These are phyloP conservation scores for Hydrozoanthus tunicans DNA, from an alignment of 64 coral and sea anemone species.

Conservation along the genomic window DNA sequence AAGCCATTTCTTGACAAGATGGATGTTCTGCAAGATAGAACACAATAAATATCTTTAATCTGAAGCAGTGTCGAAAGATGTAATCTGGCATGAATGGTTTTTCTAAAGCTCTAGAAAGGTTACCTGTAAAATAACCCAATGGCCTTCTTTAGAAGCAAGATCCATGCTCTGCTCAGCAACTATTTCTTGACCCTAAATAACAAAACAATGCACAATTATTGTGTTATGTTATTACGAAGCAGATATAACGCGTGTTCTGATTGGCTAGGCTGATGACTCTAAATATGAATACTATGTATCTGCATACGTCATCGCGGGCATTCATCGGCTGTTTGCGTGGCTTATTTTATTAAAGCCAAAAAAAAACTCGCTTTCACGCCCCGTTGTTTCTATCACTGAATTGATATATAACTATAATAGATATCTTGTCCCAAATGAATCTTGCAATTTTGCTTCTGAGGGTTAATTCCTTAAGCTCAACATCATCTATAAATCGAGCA, in stretches of 20 bases:
- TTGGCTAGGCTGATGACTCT: too few relatives aligned
- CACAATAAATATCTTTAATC: neutral
- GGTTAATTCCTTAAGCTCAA: too few relatives aligned
- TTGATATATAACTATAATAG: too few relatives aligned
- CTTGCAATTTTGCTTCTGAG: too few relatives aligned
- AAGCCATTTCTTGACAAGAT: constrained; percentile 98
- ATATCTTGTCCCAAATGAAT: too few relatives aligned
- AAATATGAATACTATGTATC: too few relatives aligned
- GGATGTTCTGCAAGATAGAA: constrained; percentile 79
- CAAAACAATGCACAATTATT: neutral
- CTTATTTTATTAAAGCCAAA: too few relatives aligned
- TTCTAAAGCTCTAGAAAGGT: neutral
- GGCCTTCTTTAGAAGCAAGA: constrained; percentile 94
- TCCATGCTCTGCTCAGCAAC: constrained; percentile 96
- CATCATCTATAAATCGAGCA: too few relatives aligned
- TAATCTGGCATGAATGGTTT: neutral
- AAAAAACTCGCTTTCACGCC: too few relatives aligned
- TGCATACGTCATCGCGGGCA: too few relatives aligned
- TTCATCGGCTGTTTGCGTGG: too few relatives aligned
- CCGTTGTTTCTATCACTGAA: too few relatives aligned
- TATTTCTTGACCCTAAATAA: constrained; percentile 94
- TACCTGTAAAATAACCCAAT: constrained; percentile 99
- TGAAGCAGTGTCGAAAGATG: neutral
- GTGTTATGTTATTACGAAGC: neutral
- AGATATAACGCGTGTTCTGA: neutral